These are phyloP conservation scores for Larimichthys crocea DNA, from an alignment of 2,113 vertebrate genomes.

Conservation along the genomic window DNA sequence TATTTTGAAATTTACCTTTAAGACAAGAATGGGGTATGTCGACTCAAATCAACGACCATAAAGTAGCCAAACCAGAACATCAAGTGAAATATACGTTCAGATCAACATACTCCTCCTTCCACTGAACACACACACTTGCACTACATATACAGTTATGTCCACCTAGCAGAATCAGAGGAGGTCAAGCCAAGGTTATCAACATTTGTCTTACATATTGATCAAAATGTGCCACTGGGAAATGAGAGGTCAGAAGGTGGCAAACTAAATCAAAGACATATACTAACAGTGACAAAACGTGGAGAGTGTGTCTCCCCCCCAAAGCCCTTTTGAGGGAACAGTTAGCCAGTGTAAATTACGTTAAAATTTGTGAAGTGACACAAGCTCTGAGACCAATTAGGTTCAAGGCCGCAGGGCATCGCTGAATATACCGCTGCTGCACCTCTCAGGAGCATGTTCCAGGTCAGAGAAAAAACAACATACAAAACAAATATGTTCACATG, in stretches of 20 bases:
- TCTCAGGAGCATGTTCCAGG: constrained; percentile 38
- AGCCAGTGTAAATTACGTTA: constrained; percentile 43
- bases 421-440: constrained; percentile 37
- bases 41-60: neutral
- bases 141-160: neutral
- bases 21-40: neutral
- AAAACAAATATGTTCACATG: constrained; percentile 18
- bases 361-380: constrained; percentile 55
- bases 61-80: neutral
- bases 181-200: constrained; percentile 65
- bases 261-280: constrained; percentile 70
- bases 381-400: constrained; percentile 68
- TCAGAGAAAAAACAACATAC: constrained; percentile 32
- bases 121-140: constrained; percentile 8
- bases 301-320: neutral
- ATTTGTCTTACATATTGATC: constrained; percentile 80
- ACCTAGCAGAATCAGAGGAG: constrained; percentile 33
- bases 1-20: neutral
- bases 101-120: neutral
- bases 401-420: constrained; percentile 45
- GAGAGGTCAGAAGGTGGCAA: constrained; percentile 69
- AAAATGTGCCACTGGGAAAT: constrained; percentile 56
- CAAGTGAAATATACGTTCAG: neutral
- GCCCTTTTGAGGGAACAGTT: constrained; percentile 33
- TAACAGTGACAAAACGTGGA: constrained; percentile 52